Percentiles rank a stretch among this genome's conserved stretches.
These are phyloP conservation scores for Propithecus perrieri DNA, from an alignment of 2,797 vertebrate genomes.

Conservation along the genomic window DNA sequence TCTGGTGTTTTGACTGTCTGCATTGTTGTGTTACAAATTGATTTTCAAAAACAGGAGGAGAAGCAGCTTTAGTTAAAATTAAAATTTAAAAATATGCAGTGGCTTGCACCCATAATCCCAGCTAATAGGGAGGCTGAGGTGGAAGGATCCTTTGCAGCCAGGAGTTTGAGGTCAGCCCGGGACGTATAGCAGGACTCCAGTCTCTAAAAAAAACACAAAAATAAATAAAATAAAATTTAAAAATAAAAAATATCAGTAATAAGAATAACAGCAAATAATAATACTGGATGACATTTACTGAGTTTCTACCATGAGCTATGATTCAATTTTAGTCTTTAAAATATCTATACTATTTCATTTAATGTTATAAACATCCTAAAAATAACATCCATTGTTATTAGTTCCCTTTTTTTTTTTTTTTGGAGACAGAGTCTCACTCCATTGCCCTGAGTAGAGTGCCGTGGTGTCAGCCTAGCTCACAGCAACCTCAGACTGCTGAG, in stretches of 20 bases:
- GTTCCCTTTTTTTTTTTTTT: background rate
- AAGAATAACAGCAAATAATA: background rate
- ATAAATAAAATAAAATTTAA: background rate
- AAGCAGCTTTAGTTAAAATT: conserved; percentile 29
- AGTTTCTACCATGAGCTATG: background rate
- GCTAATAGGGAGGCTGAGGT: background rate
- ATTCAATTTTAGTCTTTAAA: conserved; percentile 26
- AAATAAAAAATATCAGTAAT: background rate
- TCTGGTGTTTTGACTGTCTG: background rate
- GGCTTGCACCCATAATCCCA: background rate
- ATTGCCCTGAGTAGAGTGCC: too few relatives aligned
- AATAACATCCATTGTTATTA: background rate
- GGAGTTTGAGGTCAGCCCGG: background rate
- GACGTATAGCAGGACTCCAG: background rate
- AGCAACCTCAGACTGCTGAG: background rate
- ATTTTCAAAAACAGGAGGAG: conserved; percentile 11
- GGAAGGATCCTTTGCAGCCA: background rate
- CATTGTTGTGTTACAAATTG: background rate
- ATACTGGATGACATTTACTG: background rate
- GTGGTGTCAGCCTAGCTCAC: background rate
- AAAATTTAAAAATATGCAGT: background rate
- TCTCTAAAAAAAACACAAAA: background rate
- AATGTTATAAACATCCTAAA: background rate
- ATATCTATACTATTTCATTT: background rate
- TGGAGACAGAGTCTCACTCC: background rate